Base-by-base conservation (phyloP, 2,888 invertebrate genomes). In the Achlya flavicornis region DNA sequence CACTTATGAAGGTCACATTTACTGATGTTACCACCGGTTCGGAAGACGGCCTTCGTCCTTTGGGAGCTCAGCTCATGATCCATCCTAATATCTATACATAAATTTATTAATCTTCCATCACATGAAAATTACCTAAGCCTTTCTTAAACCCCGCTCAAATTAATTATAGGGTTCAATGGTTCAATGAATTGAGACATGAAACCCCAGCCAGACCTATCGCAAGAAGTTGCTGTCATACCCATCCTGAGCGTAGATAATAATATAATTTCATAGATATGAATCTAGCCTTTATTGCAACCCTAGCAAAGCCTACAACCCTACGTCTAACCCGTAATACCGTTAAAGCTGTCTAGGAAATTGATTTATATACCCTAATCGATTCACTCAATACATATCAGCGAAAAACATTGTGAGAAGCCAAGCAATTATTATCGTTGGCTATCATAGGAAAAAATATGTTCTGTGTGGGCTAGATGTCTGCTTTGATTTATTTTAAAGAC, bases 291-390 rank as follows among this genome's bases (percentile, higher is more conserved):
- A 7, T 19, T 16, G 8, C 19, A 53, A 19, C 53, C 19, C 19
- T 53, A 19, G 53, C 53, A 7, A 33, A 33, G 32, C 12, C 32
- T 11, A 35, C 7, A 4, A 35, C 35, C 7, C 26, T 26, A 26
- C 26, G 32, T 14, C 11, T 57, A 26, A 57, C 12, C 43, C 59
- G 62, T 61, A 68, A 69, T 67, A 64, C 38, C 57, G 64, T 57
- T 66, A 66, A 70, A 68, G 68, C 67, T 68, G 67, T 71, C 64
- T 67, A 35, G 19, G 12, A 63, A 65, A 65, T 69, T 66, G 66
- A 69, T 65, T 69, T 69, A 69, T 63, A 63, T 58, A 14, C 57
- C 60, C 4, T 53, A 64, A 63, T 63, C 62, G 57, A 59, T 61
- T 65, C 61, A 35, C 60, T 57, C 35, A 35, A 58, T 38, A 41